phyloP scores from a whole-genome alignment of 2,113 vertebrate species.

The Sinocyclocheilus maitianheensis region DNA sequence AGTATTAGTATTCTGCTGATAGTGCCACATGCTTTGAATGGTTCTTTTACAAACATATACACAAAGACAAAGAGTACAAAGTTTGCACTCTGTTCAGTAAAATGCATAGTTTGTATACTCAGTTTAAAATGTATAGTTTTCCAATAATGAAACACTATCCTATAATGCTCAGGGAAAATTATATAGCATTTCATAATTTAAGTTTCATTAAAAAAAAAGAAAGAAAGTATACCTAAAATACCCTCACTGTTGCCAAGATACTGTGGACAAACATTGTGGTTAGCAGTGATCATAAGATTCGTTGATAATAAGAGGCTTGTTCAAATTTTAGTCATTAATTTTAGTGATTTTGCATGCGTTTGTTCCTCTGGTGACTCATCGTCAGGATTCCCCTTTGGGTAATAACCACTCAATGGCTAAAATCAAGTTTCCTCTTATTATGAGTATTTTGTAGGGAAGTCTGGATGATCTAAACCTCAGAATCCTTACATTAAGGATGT shows the following conservation, averaged over 20 bases:
- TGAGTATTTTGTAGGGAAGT: constrained; percentile 26
- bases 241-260: constrained; percentile 46
- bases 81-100: background rate
- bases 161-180: background rate
- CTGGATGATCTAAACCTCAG: constrained; percentile 14
- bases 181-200: background rate
- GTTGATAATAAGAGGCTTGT: constrained; percentile 33
- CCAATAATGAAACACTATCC: background rate
- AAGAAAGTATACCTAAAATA: background rate
- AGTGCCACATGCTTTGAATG: too few relatives aligned
- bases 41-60: too few relatives aligned
- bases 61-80: background rate
- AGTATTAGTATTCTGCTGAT: too few relatives aligned
- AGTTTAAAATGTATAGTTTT: background rate
- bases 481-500: constrained; percentile 51
- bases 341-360: constrained; percentile 31
- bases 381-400: constrained; percentile 46
- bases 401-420: constrained; percentile 55
- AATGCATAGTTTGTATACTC: background rate
- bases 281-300: constrained; percentile 35
- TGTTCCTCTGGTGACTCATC: constrained; percentile 36
- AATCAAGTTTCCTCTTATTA: background rate
- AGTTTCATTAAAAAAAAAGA: background rate
- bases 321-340: constrained; percentile 24
- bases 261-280: constrained; percentile 26